These are phyloP conservation scores for Corvus hawaiiensis DNA, from an alignment of 2,113 vertebrate species.

Conservation along the genomic window DNA sequence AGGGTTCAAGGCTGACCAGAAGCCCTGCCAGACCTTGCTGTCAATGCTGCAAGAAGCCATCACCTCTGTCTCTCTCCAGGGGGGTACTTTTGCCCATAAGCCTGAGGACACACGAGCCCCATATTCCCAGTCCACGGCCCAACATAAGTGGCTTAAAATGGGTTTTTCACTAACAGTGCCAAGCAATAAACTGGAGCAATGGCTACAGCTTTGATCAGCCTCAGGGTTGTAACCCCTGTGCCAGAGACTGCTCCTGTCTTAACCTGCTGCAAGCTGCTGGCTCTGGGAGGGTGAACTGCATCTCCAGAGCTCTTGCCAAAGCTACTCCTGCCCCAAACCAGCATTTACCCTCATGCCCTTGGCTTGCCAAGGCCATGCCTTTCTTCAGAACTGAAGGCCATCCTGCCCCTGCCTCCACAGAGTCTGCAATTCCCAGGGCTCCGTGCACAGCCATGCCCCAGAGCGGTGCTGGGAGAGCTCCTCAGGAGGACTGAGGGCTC, in stretches of 20 bases:
- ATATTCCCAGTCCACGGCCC: neutral
- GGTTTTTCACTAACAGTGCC: neutral
- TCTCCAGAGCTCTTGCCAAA: neutral
- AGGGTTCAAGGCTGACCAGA: neutral
- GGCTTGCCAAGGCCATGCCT: neutral
- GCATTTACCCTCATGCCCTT: neutral
- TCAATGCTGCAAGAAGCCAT: neutral
- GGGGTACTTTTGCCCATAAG: neutral
- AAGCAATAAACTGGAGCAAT: neutral
- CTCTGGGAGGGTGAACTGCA: neutral
- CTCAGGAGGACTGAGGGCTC: fast-evolving
- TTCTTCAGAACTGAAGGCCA: fast-evolving
- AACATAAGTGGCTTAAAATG: neutral
- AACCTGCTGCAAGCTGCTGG: neutral
- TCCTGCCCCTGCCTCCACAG: fast-evolving
- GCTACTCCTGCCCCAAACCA: neutral
- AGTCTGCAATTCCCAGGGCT: fast-evolving
- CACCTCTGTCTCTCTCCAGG: neutral
- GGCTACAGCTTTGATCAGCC: neutral
- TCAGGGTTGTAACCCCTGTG: neutral
- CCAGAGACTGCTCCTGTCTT: neutral
- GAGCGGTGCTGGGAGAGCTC: neutral
- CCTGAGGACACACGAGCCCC: neutral
- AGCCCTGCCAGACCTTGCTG: neutral
- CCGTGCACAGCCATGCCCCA: fast-evolving